Percentiles rank a stretch among this genome's conserved stretches.
These are phyloP conservation scores for Oryzias dopingdopingensis DNA, from an alignment of 2,797 vertebrate genomes.

Conservation along the genomic window DNA sequence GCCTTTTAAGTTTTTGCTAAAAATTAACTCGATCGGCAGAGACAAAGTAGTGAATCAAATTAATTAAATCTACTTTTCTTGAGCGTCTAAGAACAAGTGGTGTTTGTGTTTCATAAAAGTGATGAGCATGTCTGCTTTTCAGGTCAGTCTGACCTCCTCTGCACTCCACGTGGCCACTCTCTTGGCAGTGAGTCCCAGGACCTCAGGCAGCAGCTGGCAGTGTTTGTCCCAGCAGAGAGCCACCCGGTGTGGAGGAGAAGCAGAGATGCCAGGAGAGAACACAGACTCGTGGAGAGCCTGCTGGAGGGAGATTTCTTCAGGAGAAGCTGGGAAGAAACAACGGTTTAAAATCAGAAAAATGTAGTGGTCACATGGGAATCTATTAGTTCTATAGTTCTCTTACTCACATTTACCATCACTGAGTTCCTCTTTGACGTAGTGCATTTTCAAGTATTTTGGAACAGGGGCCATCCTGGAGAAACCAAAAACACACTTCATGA, in stretches of 20 bases:
- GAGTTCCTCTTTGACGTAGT: conserved; percentile 84
- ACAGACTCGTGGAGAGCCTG: conserved; percentile 91
- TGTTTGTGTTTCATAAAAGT: conserved; percentile 30
- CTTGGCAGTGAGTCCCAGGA: conserved; percentile 87
- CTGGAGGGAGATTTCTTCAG: conserved; percentile 80
- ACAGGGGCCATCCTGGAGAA: conserved; percentile 74
- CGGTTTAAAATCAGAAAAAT: conserved; percentile 5
- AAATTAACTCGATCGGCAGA: conserved; percentile 2
- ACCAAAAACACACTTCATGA: conserved; percentile 7
- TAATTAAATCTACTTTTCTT: conserved; percentile 7
- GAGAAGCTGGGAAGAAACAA: conserved; percentile 48
- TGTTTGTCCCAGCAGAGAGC: conserved; percentile 92
- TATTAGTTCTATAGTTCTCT: background rate
- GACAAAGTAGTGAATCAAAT: background rate
- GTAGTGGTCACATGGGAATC: background rate
- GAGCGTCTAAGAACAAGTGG: conserved; percentile 26
- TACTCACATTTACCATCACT: conserved; percentile 78
- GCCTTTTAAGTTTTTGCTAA: background rate
- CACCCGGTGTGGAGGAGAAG: conserved; percentile 76
- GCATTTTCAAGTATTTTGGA: conserved; percentile 84
- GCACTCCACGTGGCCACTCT: conserved; percentile 87
- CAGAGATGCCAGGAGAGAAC: conserved; percentile 84
- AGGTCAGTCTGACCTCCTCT: conserved; percentile 82
- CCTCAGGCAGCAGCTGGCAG: conserved; percentile 90
- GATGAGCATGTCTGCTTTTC: conserved; percentile 37